These are phyloP conservation scores for Nomada ruficornis DNA, from an alignment of 2,888 invertebrate species.

Conservation along the genomic window DNA sequence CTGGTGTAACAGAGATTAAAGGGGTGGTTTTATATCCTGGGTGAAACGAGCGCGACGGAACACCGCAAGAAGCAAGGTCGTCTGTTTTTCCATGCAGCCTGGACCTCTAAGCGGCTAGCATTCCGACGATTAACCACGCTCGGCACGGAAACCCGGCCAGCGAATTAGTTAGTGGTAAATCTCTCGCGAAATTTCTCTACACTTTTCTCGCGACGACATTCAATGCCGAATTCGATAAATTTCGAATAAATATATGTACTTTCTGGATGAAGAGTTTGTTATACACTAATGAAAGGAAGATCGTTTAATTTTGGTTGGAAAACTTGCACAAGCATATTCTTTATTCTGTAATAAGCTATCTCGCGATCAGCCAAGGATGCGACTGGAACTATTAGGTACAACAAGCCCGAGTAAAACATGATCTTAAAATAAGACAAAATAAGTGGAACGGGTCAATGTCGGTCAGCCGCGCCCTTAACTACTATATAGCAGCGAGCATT, in stretches of 20 bases:
- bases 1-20: constrained; percentile 60
- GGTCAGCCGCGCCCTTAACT: too few relatives aligned
- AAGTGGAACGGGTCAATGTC: too few relatives aligned
- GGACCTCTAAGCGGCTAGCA: constrained; percentile 48
- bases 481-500: too few relatives aligned
- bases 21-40: constrained; percentile 65
- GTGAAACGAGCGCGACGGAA: constrained; percentile 55
- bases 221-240: neutral
- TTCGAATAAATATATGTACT: too few relatives aligned
- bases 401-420: too few relatives aligned
- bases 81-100: constrained; percentile 60
- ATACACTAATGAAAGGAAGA: neutral
- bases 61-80: constrained; percentile 62
- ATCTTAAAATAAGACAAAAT: too few relatives aligned
- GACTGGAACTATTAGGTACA: too few relatives aligned
- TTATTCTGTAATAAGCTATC: too few relatives aligned
- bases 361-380: too few relatives aligned
- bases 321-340: too few relatives aligned
- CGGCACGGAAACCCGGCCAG: constrained; percentile 44
- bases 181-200: constrained; percentile 34
- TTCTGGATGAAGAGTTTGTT: too few relatives aligned
- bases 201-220: neutral
- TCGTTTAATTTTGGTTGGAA: too few relatives aligned
- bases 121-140: constrained; percentile 65
- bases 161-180: constrained; percentile 64